A percentile compares a stretch with the other conserved stretches of the same genome.
phyloP scores from a whole-genome alignment of 2,888 invertebrate genomes.

The Troides oblongomaculatus region DNA sequence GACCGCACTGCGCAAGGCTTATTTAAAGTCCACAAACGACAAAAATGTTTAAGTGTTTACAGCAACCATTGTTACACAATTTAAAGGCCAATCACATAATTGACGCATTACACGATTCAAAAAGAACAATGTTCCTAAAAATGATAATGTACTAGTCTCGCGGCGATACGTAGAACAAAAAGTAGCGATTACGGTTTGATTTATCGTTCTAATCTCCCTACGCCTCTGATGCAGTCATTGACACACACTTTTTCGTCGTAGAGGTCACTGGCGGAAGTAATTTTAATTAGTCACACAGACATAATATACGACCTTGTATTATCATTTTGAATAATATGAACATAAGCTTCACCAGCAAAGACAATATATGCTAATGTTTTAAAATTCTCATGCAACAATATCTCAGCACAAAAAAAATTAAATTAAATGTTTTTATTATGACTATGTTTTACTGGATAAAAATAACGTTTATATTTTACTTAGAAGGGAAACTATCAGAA shows the following conservation, averaged over 20 bases:
- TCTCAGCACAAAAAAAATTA: too few species aligned
- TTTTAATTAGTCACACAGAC: constrained; percentile 25
- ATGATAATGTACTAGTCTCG: background rate
- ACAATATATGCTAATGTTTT: background rate
- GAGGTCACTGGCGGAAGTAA: constrained; percentile 39
- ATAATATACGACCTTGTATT: constrained; percentile 15
- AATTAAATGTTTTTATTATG: too few species aligned
- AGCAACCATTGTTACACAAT: constrained; percentile 16
- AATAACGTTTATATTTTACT: too few species aligned
- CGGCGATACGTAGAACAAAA: constrained; percentile 10
- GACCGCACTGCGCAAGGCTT: too few species aligned
- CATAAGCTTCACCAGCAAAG: background rate
- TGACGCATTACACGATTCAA: constrained; percentile 18
- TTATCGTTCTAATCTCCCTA: constrained; percentile 18
- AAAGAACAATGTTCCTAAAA: constrained; percentile 23
- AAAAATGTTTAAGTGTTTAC: constrained; percentile 11
- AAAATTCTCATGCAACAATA: too few species aligned
- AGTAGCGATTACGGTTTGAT: constrained; percentile 10
- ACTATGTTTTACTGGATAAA: too few species aligned
- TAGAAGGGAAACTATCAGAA: too few species aligned
- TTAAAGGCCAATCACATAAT: constrained; percentile 20
- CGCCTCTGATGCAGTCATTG: constrained; percentile 31
- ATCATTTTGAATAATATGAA: constrained; percentile 7
- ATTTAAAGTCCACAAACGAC: background rate
- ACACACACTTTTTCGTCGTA: constrained; percentile 35